Base-by-base conservation (phyloP, 92 coral and sea anemone species). In the Porites cylindrica region DNA sequence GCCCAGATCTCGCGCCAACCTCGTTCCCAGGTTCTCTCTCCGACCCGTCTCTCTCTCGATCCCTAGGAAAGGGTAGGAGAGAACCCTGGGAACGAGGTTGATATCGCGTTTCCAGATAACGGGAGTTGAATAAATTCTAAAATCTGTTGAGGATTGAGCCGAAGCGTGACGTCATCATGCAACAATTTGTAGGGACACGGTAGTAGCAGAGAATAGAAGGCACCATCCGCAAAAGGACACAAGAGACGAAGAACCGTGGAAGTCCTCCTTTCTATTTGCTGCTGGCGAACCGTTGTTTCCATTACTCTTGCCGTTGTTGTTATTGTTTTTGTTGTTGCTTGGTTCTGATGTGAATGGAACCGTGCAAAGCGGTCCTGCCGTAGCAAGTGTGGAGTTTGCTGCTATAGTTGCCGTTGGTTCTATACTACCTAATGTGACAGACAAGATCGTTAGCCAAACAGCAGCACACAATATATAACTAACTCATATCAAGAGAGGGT, bases 261-360 rank as follows among this genome's bases (percentile, higher is more conserved):
- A 64, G 21, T 58, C 75, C 53, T 68, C 52, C 8, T 56, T 80
- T 68, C 69, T 14, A 29, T 52, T 23, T 18, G 76, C 85, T 53
- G 59, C 29, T 29, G 76, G 26, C 16, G 51, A 60, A 52, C 54
- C 66, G 2, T 8, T 68, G 29, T 19, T 54, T 69, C 50, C 76
- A 17, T 69, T 13, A 1, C 56, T 69, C 3, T 16, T 51, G 54
- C 70, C 11, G 10, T 64, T 76, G 80, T 76, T 62, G 54, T 77
- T 59, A 26, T 58, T 16, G 38, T 62, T 14, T 74, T 52, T 54
- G 52, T 52, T 32, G 18, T 17, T 68, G 6, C 13, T 26, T 12
- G 77, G 10, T 53, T 72, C 77, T 21, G 59, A 51, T 72, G 51
- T 50, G 60, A 72, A 10, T 67, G 71, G 32, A 12, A n/a, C 43